Percentiles rank a stretch among this genome's conserved stretches.
Conservation (phyloP, 2,888 invertebrate genomes). For the Apamea anceps region DNA sequence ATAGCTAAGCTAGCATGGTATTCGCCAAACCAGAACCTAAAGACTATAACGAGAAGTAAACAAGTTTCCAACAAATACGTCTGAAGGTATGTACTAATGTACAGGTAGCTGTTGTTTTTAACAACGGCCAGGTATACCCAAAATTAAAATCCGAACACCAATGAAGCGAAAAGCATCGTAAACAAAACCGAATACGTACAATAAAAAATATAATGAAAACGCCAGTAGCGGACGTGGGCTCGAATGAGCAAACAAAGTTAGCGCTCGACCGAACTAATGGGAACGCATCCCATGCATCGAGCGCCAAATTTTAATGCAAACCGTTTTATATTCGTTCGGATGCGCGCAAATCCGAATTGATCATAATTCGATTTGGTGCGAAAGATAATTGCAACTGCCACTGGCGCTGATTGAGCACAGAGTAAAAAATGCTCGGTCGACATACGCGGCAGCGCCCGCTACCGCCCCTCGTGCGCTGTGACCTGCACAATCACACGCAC, state of each 20-base stretch:
- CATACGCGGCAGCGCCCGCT: conserved; percentile 64
- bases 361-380: conserved; percentile 90
- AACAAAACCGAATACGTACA: conserved; percentile 72
- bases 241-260: conserved; percentile 83
- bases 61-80: not conserved
- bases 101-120: not conserved
- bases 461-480: conserved; percentile 67
- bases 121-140: conserved; percentile 32
- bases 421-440: conserved; percentile 82
- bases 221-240: conserved; percentile 73
- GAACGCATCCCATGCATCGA: conserved; percentile 89
- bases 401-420: conserved; percentile 88
- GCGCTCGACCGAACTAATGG: conserved; percentile 86
- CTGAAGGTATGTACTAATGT: not conserved
- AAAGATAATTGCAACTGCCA: conserved; percentile 90
- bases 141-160: conserved; percentile 70
- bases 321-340: conserved; percentile 90
- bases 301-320: conserved; percentile 90
- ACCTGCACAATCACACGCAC: conserved; percentile 85
- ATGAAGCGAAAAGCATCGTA: conserved; percentile 74
- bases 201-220: conserved; percentile 81
- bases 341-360: conserved; percentile 91
- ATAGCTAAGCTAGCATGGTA: not conserved
- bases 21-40: not conserved
- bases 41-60: not conserved